These are phyloP conservation scores for Rhamnusium bicolor DNA, from an alignment of 2,888 invertebrate species.

Conservation along the genomic window DNA sequence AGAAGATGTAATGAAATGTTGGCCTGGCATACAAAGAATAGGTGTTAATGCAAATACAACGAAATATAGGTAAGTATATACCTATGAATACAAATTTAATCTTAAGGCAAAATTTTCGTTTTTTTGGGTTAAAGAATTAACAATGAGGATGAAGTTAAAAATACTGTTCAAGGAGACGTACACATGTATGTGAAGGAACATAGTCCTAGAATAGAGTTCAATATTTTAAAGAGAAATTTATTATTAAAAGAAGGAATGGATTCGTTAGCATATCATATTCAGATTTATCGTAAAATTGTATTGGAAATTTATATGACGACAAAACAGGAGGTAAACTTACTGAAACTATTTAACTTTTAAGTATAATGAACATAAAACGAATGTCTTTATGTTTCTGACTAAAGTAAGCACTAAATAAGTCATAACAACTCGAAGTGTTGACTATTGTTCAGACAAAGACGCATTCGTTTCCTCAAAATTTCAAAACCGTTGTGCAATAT, in stretches of 20 bases:
- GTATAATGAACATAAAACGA: too few relatives aligned
- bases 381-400: too few relatives aligned
- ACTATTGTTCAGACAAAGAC: too few relatives aligned
- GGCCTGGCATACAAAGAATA: conserved; percentile 58
- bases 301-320: conserved; percentile 63
- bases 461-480: too few relatives aligned
- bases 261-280: conserved; percentile 57
- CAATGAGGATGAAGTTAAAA: conserved; percentile 54
- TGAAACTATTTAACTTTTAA: too few relatives aligned
- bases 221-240: conserved; percentile 62
- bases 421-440: too few relatives aligned
- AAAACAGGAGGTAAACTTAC: conserved; percentile 42
- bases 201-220: conserved; percentile 63
- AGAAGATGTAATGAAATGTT: conserved; percentile 58
- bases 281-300: conserved; percentile 59
- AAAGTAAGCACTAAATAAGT: too few relatives aligned
- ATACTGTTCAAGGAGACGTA: conserved; percentile 54
- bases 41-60: conserved; percentile 57
- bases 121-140: conserved; percentile 15
- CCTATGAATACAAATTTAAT: too few relatives aligned
- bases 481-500: too few relatives aligned
- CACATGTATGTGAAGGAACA: conserved; percentile 49
- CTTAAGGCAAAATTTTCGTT: neutral
- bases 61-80: conserved; percentile 50
- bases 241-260: conserved; percentile 53